These are phyloP conservation scores for Drosophila ustulata DNA, from an alignment of 2,888 invertebrate genomes.

Conservation along the genomic window DNA sequence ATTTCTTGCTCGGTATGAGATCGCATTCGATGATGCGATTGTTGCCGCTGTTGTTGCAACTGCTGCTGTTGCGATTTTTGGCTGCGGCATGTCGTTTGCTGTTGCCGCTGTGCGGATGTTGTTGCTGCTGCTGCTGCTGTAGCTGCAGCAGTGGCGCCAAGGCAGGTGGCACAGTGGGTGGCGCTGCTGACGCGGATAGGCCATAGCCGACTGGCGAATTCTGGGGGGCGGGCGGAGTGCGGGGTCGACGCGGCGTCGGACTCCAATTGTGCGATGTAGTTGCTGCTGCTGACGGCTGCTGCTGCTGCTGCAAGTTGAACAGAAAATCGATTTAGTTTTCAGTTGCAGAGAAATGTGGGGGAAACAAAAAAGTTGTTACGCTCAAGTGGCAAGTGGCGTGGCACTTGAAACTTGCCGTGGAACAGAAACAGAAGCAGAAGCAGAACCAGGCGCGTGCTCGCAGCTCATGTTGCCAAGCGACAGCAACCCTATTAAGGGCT, in stretches of 20 bases:
- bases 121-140: conserved; percentile 35
- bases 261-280: conserved; percentile 60
- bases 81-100: conserved; percentile 45
- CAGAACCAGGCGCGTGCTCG: conserved; percentile 43
- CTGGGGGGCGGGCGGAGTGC: conserved; percentile 75
- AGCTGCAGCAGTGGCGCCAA: conserved; percentile 60
- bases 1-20: conserved; percentile 82
- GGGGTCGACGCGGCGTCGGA: conserved; percentile 57
- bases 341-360: conserved; percentile 43
- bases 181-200: conserved; percentile 24
- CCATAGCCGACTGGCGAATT: conserved; percentile 78
- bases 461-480: conserved; percentile 66
- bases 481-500: conserved; percentile 59
- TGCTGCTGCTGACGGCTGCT: conserved; percentile 32
- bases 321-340: conserved; percentile 75
- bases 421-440: background rate
- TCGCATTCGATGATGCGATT: conserved; percentile 83
- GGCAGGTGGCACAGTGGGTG: conserved; percentile 50
- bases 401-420: conserved; percentile 66
- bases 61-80: conserved; percentile 42
- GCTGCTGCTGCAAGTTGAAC: conserved; percentile 42
- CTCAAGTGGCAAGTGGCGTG: conserved; percentile 59
- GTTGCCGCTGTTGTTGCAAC: conserved; percentile 47
- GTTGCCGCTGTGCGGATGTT: conserved; percentile 33
- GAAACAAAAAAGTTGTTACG: conserved; percentile 52